Percentiles rank a stretch among this genome's conserved stretches.
These are phyloP conservation scores for Druceiella hillmani DNA, from an alignment of 2,888 invertebrate species.

Conservation along the genomic window DNA sequence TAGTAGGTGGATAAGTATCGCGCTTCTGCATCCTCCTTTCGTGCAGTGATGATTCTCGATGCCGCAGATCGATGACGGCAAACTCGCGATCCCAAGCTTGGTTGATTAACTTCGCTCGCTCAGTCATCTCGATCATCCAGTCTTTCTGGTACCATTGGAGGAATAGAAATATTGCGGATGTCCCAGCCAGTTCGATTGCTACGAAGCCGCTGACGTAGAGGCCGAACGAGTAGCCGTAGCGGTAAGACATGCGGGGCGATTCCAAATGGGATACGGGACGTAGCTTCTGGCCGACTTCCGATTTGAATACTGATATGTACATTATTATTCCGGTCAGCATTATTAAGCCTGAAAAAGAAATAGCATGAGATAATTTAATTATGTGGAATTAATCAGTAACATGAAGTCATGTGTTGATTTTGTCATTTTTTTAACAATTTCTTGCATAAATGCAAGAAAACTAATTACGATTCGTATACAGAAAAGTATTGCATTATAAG, in stretches of 20 bases:
- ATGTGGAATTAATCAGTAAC: no score
- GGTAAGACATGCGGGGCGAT: constrained; percentile 76
- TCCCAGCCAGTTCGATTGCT: constrained; percentile 78
- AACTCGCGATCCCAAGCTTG: constrained; percentile 50
- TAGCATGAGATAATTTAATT: no score
- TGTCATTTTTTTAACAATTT: no score
- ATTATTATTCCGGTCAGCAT: constrained; percentile 89
- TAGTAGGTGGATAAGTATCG: constrained; percentile 42
- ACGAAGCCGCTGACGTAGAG: constrained; percentile 81
- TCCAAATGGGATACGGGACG: constrained; percentile 73
- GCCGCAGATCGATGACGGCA: constrained; percentile 45
- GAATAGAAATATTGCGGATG: constrained; percentile 82
- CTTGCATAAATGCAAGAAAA: no score
- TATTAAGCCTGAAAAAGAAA: constrained; percentile 64
- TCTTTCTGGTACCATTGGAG: constrained; percentile 73
- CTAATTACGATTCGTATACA: no score
- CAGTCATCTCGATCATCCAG: constrained; percentile 50
- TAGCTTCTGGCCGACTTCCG: constrained; percentile 83
- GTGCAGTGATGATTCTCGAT: constrained; percentile 40
- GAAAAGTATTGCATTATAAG: no score
- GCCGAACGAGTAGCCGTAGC: constrained; percentile 84
- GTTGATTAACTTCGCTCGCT: constrained; percentile 46
- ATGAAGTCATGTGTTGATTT: no score
- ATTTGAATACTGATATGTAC: constrained; percentile 89
- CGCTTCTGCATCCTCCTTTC: constrained; percentile 44